These are phyloP conservation scores for Argentina silus DNA, from an alignment of 2,797 vertebrate genomes.

Conservation along the genomic window DNA sequence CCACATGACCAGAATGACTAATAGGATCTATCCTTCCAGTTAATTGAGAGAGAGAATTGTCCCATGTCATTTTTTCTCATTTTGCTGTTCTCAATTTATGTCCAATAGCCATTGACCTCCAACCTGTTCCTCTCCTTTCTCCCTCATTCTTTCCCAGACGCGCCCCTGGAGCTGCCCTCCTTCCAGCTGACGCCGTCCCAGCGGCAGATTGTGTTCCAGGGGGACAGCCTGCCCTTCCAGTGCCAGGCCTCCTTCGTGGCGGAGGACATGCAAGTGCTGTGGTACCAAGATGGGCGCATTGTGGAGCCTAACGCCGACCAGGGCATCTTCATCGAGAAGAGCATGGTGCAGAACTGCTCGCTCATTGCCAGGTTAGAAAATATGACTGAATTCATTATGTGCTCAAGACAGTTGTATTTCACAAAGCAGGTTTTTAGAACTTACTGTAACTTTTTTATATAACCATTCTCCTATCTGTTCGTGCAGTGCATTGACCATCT, in stretches of 20 bases:
- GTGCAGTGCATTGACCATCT: slow-evolving; percentile 91
- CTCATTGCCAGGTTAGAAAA: slow-evolving; percentile 89
- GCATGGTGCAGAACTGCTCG: slow-evolving; percentile 96
- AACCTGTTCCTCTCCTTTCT: neutral
- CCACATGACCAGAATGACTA: slow-evolving; percentile 50
- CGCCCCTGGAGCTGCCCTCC: slow-evolving; percentile 93
- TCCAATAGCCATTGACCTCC: neutral
- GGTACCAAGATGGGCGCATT: slow-evolving; percentile 95
- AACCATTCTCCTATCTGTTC: slow-evolving; percentile 7
- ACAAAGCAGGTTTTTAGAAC: too few species aligned
- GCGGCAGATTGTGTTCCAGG: slow-evolving; percentile 95
- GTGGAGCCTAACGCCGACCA: slow-evolving; percentile 90
- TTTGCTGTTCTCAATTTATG: too few species aligned
- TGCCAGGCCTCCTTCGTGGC: slow-evolving; percentile 96
- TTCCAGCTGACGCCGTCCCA: slow-evolving; percentile 97
- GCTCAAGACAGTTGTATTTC: too few species aligned
- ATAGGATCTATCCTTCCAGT: neutral
- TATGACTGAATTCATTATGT: too few species aligned
- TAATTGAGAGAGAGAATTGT: neutral
- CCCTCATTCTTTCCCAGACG: slow-evolving; percentile 72
- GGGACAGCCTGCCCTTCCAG: slow-evolving; percentile 95
- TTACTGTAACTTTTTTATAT: too few species aligned
- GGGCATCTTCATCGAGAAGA: slow-evolving; percentile 96
- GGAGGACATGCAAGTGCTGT: slow-evolving; percentile 96
- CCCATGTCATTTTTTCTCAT: neutral